Evolutionary conservation across 1,140 invertebrate species (phyloP), one percentile per base, ranked within the genome.

Genomic region (Drosophila trapezifrons): DNA sequence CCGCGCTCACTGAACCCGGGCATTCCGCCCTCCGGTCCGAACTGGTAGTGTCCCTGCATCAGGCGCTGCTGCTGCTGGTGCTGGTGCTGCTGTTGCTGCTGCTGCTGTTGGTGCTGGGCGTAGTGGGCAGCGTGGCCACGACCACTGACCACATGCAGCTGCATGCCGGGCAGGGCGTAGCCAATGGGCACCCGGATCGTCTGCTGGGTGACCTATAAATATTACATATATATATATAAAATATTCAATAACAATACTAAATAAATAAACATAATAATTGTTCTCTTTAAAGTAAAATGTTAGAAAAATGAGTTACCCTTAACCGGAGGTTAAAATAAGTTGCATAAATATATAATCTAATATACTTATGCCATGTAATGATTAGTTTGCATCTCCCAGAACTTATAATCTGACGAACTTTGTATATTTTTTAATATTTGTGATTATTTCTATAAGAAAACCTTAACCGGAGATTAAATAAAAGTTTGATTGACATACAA

Each of bases 1-100:
- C 94, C 94, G 10, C 94, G 93, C 84, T 95, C 94, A 25, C 93
- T 93, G 9, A 93, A 93, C 49, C 92, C 92, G 40, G 92, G 83
- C 69, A 90, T 91, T 12, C 91, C 85, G 40, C 91, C 93, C 76
- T 92, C 93, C 4, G 90, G 85, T 32, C 89, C 91, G 17, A 78
- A 91, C 25, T 91, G 91, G 78, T 91, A 91, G 47, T 89, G 78
- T 49, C 83, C 91, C 18, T 73, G 43, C 66, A 86, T 73, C 17
- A 86, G 22, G 20, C 83, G 82, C 51, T 89, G 80, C 35, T 89
- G 85, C 9, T 78, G 76, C 3, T 76, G 73, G 10, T 72, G 76
- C 17, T 76, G 74, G 1, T 69, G 65, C 3, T 49, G 65, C 6
- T 69, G 66, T 2, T 67, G 64, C 7, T 62, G 64, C 4, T 58